Evolutionary conservation across 1,140 invertebrate species (phyloP), one percentile per base, ranked within the genome.

Genomic region (Drosophila pruinosa): DNA sequence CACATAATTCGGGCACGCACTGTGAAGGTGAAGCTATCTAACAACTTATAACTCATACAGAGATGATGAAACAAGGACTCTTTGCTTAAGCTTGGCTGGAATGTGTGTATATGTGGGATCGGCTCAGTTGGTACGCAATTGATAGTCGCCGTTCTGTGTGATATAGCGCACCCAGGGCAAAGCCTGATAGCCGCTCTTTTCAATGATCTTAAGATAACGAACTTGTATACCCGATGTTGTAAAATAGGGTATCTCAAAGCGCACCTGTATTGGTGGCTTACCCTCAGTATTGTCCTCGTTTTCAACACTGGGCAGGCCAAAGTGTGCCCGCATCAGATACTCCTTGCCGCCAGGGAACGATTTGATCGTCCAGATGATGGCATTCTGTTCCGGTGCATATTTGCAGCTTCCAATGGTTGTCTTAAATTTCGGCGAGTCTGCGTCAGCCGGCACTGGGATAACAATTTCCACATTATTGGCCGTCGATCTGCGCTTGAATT

Each of bases 211-310:
- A 70, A 99, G 93, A 92, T 99, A 99, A 31, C 98, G 94, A 3
- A 99, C 96, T 92, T 99, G 99, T 83, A 99, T 99, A 3, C 99
- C 99, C 15, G 98, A 99, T 41, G 99, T 99, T 0, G 99, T 99
- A 81, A 99, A 99, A 89, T 99, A 99, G 0, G 99, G 99, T 85
- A 99, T 99, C 93, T 99, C 99, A 93, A 99, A 99, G 92, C 98
- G 98, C 3, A 99, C 98, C 92, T 98, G 97, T 77, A 99, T 99
- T 0, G 99, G 99, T 28, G 98, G 98, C 91, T 98, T 98, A 0
- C 98, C 98, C 92, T 99, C 99, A 1, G 75, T 75, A 6, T 94
- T 93, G 75, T 99, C 98, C 90, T 99, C 98, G 85, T 96, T 96
- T 83, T 96, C 95, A 7, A 99, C 98, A 73, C 98, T 99, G 0